These are phyloP conservation scores for Tuberolachnus salignus DNA, from an alignment of 2,888 invertebrate species.

Conservation along the genomic window DNA sequence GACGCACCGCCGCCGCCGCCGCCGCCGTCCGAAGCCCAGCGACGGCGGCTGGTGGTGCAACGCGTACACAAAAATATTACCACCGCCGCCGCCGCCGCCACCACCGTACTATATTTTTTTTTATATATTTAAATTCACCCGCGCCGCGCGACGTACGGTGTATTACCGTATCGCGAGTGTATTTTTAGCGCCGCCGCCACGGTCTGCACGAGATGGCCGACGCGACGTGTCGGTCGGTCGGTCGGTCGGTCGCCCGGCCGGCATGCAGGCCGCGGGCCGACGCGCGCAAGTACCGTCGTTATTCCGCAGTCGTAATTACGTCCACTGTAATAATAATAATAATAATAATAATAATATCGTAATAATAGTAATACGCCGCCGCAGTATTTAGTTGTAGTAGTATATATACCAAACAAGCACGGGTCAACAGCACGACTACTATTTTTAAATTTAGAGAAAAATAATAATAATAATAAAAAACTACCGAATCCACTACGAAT, in stretches of 20 bases:
- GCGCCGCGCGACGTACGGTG: too few relatives aligned
- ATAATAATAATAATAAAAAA: too few relatives aligned
- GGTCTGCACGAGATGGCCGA: constrained; percentile 2
- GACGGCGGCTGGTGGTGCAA: constrained; percentile 29
- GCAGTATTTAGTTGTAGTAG: neutral
- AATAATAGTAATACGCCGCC: neutral
- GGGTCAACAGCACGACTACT: too few relatives aligned
- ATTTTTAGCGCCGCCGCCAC: constrained; percentile 10
- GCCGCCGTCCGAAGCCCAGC: neutral
- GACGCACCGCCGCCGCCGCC: neutral
- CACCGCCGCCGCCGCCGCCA: constrained; percentile 18
- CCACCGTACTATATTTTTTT: too few relatives aligned
- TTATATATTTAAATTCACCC: too few relatives aligned
- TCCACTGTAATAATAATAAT: constrained; percentile 7
- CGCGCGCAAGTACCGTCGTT: too few relatives aligned
- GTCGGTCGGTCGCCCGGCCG: too few relatives aligned
- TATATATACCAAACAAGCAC: neutral
- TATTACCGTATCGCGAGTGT: neutral
- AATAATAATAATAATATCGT: neutral
- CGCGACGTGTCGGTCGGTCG: neutral
- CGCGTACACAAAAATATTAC: constrained; percentile 15
- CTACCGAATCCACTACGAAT: too few relatives aligned
- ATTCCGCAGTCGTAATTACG: constrained; percentile 10
- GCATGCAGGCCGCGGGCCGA: too few relatives aligned
- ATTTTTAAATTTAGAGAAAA: too few relatives aligned